These are phyloP conservation scores for Plagodis dolabraria DNA, from an alignment of 2,888 invertebrate species.

Conservation along the genomic window DNA sequence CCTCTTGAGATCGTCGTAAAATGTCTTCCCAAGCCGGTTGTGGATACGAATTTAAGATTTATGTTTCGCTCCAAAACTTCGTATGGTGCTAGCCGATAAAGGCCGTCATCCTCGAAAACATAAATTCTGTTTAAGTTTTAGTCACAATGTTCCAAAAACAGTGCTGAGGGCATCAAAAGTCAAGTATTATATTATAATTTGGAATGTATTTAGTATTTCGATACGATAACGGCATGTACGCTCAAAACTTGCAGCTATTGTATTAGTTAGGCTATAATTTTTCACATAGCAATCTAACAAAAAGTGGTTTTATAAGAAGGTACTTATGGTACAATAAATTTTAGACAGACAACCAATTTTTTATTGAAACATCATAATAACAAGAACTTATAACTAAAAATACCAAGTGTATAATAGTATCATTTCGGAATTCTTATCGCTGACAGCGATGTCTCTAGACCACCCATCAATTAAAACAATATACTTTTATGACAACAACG, in stretches of 20 bases:
- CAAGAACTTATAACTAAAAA: no score
- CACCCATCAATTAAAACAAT: no score
- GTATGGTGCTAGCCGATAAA: constrained; percentile 55
- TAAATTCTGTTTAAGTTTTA: constrained; percentile 49
- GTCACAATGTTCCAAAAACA: constrained; percentile 28
- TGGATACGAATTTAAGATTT: constrained; percentile 59
- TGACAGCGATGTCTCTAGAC: no score
- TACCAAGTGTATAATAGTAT: no score
- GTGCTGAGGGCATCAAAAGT: constrained; percentile 27
- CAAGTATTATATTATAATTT: constrained; percentile 29
- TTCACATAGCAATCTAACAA: no score
- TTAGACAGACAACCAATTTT: no score
- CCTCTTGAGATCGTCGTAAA: constrained; percentile 55
- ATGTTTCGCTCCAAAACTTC: constrained; percentile 55
- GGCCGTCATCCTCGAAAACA: constrained; percentile 51
- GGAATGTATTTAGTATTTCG: constrained; percentile 28
- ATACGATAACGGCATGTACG: constrained; percentile 31
- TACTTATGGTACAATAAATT: no score
- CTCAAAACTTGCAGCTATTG: constrained; percentile 31
- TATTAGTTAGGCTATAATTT: no score
- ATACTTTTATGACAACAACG: no score
- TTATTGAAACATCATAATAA: no score
- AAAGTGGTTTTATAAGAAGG: no score
- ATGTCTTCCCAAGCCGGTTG: constrained; percentile 47
- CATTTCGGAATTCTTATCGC: no score